phyloP scores from a whole-genome alignment of 64 coral and sea anemone genomes.

The Montipora sp. region DNA sequence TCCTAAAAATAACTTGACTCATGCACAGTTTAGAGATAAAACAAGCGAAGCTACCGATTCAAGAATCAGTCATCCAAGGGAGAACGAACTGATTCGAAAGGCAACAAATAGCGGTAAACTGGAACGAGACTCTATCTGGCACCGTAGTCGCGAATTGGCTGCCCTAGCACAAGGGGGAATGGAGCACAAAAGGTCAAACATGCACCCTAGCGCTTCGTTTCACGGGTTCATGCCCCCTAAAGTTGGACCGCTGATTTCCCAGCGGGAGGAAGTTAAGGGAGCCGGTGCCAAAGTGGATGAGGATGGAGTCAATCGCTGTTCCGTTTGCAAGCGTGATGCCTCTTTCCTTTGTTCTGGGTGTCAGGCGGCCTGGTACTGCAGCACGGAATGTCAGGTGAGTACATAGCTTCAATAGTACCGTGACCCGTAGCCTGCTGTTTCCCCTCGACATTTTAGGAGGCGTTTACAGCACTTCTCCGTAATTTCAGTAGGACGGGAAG shows the following conservation, averaged over 20 bases:
- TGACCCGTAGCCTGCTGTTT: background rate
- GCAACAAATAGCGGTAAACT: conserved; percentile 47
- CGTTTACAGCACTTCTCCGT: too few relatives aligned
- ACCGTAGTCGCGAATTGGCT: conserved; percentile 71
- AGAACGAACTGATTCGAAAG: conserved; percentile 70
- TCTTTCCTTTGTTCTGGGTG: conserved; percentile 95
- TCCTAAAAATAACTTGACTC: conserved; percentile 27
- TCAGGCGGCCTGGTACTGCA: conserved; percentile 93
- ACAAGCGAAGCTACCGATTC: conserved; percentile 3
- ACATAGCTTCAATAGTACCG: background rate
- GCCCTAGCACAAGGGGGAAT: conserved; percentile 59
- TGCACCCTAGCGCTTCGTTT: conserved; percentile 17
- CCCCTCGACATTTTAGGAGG: background rate
- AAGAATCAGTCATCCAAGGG: conserved; percentile 63
- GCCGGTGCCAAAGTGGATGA: conserved; percentile 45
- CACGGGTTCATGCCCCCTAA: conserved; percentile 70
- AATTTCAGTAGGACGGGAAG: too few relatives aligned
- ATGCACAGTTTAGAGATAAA: conserved; percentile 25
- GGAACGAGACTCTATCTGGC: conserved; percentile 82
- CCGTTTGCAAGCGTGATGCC: conserved; percentile 91
- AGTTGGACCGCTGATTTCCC: conserved; percentile 51
- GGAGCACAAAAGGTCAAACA: conserved; percentile 50
- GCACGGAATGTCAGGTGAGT: conserved; percentile 89
- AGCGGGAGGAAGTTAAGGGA: conserved; percentile 33
- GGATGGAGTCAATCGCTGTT: conserved; percentile 74